Base-by-base conservation (phyloP, 2,113 vertebrate species). In the Nannospalax galili region DNA sequence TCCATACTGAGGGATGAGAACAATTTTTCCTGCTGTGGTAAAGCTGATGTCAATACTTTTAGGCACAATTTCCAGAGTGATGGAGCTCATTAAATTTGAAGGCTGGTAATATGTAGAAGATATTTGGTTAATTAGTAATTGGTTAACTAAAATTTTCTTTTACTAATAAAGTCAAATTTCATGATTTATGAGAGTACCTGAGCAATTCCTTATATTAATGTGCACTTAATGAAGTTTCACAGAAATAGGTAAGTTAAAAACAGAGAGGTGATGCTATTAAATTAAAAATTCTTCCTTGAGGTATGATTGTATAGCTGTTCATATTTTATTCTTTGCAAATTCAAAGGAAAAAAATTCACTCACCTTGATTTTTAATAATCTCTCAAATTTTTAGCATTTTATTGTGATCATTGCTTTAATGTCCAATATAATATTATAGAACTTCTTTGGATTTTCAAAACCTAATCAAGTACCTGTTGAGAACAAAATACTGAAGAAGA, bases 271-370 rank as follows among this genome's bases (percentile, higher is more conserved):
- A 10, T 65, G 15, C 35, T 58, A 6, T 65, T 62, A 77, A 52
- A 40, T 75, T 75, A 69, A 48, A 89, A 95, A 45, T 85, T 77
- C 37, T 94, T 72, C 24, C n/a, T 82, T 74, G 65, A 79, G 2
- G 28, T 85, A 1, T 30, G 7, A 92, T 37, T 90, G 8, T 81
- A 64, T 92, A 72, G 42, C 37, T 91, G 20, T 69, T 3, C 64
- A 19, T 85, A 24, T 78, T 93, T 92, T 87, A 86, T 30, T 72
- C 3, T 86, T 96, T 80, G 30, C 1, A 60, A 22, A n/a, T 72
- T 93, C 60, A 42, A 64, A 58, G 52, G 64, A 91, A 48, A 60
- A 67, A 91, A 37, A 64, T 85, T 3, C 24, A 93, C 48, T 16
- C 3, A 88, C 52, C 84, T 75, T 91, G n/a, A 75, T 58, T 75